Base-by-base conservation (phyloP, 1,140 invertebrate species). In the Danaus melanippus region DNA sequence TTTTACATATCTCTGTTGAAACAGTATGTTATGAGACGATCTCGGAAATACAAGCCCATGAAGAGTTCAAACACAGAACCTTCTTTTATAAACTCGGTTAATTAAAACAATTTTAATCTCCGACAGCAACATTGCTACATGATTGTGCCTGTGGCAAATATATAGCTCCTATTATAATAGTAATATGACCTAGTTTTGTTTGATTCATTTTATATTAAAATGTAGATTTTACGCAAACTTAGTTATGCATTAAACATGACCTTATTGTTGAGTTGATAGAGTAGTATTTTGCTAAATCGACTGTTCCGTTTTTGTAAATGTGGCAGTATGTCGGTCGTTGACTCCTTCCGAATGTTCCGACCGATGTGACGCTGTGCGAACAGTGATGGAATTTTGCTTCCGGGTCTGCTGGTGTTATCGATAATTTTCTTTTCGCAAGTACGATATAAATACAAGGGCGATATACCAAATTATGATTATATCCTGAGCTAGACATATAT, bases 261-360 rank as follows among this genome's bases (percentile, higher is more conserved):
- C 11, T 39, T 48, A 48, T 48, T 48, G 32, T 21, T 32, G 0
- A 3, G 21, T 1, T 32, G 6, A 17, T 12, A 11, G 9, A 50
- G n/a, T 42, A 10, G 12, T 17, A 50, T 50, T 50, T 17, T 64
- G 55, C 56, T 58, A 61, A 73, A 82, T 74, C 21, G 21, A 32
- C 7, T 32, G 21, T 32, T 32, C 21, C 6, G 21, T 32, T 32
- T 32, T 32, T 32, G 21, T 32, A 32, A 32, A 58, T 83, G 58
- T 67, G 79, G 71, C 75, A 83, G 66, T 83, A 70, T 80, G 77
- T 53, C 76, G 76, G 71, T 54, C 74, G 50, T 67, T 79, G 76
- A 76, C 69, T 74, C 61, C 58, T 57, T 49, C 67, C 59, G 68
- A 79, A 79, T 74, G 72, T 66, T 71, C 56, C 60, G 62, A 58